Evolutionary conservation across 2,113 vertebrate species (phyloP).

Genomic region (human (Homo sapiens)): GRCh38 chr15:40853001-40853500

Average conservation of each 20-base stretch:
- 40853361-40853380: neutral
- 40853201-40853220: slow-evolving; percentile 88
- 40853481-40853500: slow-evolving; percentile 82
- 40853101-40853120: neutral
- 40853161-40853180: slow-evolving; percentile 90
- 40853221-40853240: slow-evolving; percentile 76
- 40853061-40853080: neutral
- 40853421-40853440: neutral
- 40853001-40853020: neutral
- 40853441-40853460: neutral
- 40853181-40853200: slow-evolving; percentile 86
- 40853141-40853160: slow-evolving; percentile 86
- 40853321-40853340: neutral
- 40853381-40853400: neutral
- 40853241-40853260: slow-evolving; percentile 86
- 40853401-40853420: neutral
- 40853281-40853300: neutral
- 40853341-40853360: neutral
- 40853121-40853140: slow-evolving; percentile 86
- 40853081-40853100: neutral
- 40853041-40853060: neutral
- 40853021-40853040: neutral
- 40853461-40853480: slow-evolving; percentile 36
- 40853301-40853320: neutral
- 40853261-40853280: neutral